Base-by-base conservation (phyloP, 2,888 invertebrate species). In the Scaptomyza tumidula region DNA sequence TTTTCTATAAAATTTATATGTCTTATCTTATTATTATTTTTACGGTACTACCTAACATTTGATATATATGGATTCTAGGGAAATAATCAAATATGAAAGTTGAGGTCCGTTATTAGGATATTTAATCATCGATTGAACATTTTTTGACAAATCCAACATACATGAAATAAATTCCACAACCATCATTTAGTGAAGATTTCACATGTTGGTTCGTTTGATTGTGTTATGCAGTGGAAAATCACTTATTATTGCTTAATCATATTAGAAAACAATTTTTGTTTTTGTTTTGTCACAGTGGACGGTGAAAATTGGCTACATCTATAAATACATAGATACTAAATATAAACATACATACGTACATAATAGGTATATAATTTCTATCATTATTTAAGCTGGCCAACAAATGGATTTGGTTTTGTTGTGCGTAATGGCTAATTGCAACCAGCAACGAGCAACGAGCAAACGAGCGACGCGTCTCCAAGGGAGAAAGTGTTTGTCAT, bases 401-500 rank as follows among this genome's bases (percentile, higher is more conserved):
- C 56, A 67, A 67, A 45, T 55, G 24, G 55, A 58, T 57, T 72
- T 64, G 19, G 48, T 37, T 13, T 41, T 41, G 52, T 33, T 53
- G 59, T 60, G 67, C 77, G 16, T 45, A 64, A 69, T 83, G 49
- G 48, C 57, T 64, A 77, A 80, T 80, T 87, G 60, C 65, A 41
- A 41, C 16, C 16, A 35, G 35, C 62, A 60, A 53, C 62, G 56
- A 35, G 35, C 62, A 60, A 53, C 62, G 56, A 63, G 61, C 72
- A 24, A 37, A 41, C 16, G 41, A 61, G 52, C 37, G 11, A 14
- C 6, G 39, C 39, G 39, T 39, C 39, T 39, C 41, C 16, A 41
- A 41, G 41, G 14, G 89, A 80, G 89, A 81, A 88, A 88, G 89
- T 88, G 87, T 62, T 67, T 75, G 75, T 75, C 68, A 61, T 70